Conservation (phyloP, 2,113 vertebrate genomes). For the Passerina amoena region DNA sequence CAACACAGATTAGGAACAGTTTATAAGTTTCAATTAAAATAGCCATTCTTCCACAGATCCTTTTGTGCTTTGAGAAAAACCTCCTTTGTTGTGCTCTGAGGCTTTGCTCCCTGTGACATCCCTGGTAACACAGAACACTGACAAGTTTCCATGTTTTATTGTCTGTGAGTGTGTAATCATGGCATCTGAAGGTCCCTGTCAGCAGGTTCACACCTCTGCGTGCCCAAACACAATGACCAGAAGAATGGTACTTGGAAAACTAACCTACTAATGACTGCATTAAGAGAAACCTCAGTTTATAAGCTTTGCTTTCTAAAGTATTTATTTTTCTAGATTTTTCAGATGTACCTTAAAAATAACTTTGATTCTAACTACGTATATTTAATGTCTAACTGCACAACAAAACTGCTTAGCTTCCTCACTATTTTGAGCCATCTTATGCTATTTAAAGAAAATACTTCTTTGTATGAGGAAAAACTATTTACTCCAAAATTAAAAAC, state of each 20-base stretch:
- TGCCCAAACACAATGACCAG: background rate
- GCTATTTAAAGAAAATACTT: conserved; percentile 36
- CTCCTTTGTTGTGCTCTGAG: background rate
- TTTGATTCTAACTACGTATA: conserved; percentile 29
- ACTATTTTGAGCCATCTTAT: conserved; percentile 34
- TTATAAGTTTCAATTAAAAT: background rate
- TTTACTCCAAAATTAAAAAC: conserved; percentile 74
- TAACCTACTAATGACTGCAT: background rate
- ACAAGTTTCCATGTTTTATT: background rate
- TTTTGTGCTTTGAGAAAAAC: background rate
- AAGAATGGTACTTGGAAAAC: background rate
- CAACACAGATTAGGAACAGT: background rate
- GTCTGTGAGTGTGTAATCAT: background rate
- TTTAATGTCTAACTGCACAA: conserved; percentile 50
- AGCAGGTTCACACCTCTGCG: background rate
- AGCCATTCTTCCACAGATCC: background rate
- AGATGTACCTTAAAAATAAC: conserved; percentile 2
- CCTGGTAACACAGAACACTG: background rate
- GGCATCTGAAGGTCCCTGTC: background rate
- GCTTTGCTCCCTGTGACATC: background rate
- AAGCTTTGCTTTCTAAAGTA: background rate
- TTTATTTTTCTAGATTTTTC: conserved; percentile 33
- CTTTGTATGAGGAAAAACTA: conserved; percentile 45
- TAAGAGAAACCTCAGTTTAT: background rate
- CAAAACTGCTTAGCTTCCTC: conserved; percentile 37